Base-by-base conservation (phyloP, 2,113 vertebrate species). In the Vimba vimba region DNA sequence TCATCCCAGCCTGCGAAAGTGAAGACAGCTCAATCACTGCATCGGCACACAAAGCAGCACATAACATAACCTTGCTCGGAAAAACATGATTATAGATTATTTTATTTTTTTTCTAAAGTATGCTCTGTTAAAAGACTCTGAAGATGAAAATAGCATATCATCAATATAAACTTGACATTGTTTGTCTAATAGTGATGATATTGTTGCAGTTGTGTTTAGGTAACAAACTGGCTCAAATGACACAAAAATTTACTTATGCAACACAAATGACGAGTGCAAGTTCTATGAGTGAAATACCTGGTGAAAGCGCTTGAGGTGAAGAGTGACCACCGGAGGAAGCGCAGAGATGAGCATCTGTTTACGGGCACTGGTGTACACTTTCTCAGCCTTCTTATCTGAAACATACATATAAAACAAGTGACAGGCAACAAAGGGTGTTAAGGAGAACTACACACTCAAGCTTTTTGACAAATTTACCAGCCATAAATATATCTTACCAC, bases 251-350 rank as follows among this genome's bases (percentile, higher is more conserved):
- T 25, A 47, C 30, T 19, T 75, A 15, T 27, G 45, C 13, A 6
- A 75, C 15, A 12, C 27, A 57, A 19, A 59, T 36, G 2, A 39
- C 0, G 0, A 79, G 1, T 9, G 19, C 25, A 55, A 62, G 13
- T 45, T 50, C 12, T 13, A 19, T 33, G 7, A 73, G 7, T 90
- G 19, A 95, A 43, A 43, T 43, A 43, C 98, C 97, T 99, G 98
- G 90, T 98, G 97, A 90, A 99, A 99, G 88, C 98, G 97, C 95
- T 99, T 99, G 52, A 99, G 95, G 88, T 99, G 98, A 66, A 99
- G 95, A 82, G 97, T 97, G 90, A 99, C 96, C 89, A 98, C 92
- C 27, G 96, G 96, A 89, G 98, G 97, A 89, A 97, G 94, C 5
- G 94, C 94, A 75, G 98, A 98, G 93, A 99, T 98, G 79, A 99